Percentiles rank a stretch among this genome's conserved stretches.
Conservation (phyloP, 2,797 vertebrate genomes). For the Phylloscopus collybita region DNA sequence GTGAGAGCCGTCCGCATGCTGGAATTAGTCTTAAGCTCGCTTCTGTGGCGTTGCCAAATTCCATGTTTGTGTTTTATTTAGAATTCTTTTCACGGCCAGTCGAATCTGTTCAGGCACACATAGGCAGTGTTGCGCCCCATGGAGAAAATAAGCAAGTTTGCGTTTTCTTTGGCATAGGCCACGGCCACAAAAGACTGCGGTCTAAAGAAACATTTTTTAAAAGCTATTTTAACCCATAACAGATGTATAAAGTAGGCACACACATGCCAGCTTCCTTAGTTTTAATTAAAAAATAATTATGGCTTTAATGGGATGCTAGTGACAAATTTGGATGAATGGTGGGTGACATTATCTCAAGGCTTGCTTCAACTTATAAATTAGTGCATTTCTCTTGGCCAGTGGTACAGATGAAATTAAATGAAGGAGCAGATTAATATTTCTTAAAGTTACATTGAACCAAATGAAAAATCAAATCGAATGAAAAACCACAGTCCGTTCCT, state of each 20-base stretch:
- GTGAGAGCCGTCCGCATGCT: conserved; percentile 87
- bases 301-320: conserved; percentile 83
- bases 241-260: conserved; percentile 84
- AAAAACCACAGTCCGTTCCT: not conserved
- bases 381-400: conserved; percentile 74
- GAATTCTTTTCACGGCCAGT: conserved; percentile 88
- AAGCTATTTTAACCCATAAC: conserved; percentile 87
- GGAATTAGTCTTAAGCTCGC: conserved; percentile 87
- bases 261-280: conserved; percentile 83
- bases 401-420: conserved; percentile 72
- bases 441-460: conserved; percentile 64
- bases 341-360: conserved; percentile 82
- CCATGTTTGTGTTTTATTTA: conserved; percentile 89
- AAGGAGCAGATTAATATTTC: conserved; percentile 70
- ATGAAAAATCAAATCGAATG: conserved; percentile 51
- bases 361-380: conserved; percentile 78
- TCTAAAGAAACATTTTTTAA: conserved; percentile 83
- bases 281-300: conserved; percentile 89
- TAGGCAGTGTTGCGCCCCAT: conserved; percentile 82
- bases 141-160: conserved; percentile 86
- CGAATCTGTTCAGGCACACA: conserved; percentile 83
- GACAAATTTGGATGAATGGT: conserved; percentile 84
- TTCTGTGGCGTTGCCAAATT: conserved; percentile 87
- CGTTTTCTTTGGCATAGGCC: conserved; percentile 84
- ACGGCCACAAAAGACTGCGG: conserved; percentile 83